Evolutionary conservation across 1,140 invertebrate species (phyloP).

Genomic region (Drosophila jambulina): DNA sequence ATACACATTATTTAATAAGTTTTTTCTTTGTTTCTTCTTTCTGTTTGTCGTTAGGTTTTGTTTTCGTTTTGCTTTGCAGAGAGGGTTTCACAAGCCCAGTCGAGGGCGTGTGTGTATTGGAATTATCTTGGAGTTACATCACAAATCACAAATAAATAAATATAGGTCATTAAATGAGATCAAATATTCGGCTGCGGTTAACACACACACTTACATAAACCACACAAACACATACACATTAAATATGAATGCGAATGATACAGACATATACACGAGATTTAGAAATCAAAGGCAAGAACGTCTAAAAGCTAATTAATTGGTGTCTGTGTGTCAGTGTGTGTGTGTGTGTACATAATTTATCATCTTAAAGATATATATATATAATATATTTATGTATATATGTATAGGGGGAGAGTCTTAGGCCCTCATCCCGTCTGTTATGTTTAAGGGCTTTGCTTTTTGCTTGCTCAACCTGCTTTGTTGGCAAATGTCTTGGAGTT

Average conservation of each 20-base stretch:
- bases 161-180: slow-evolving; percentile 72
- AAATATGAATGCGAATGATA: slow-evolving; percentile 26
- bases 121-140: slow-evolving; percentile 55
- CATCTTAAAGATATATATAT: slow-evolving; percentile 58
- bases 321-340: neutral
- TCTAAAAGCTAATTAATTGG: slow-evolving; percentile 43
- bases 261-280: neutral
- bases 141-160: slow-evolving; percentile 62
- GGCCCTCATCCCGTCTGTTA: slow-evolving; percentile 6
- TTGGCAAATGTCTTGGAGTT: slow-evolving; percentile 48
- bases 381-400: slow-evolving; percentile 14
- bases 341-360: slow-evolving; percentile 36
- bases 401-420: neutral
- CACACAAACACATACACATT: slow-evolving; percentile 10
- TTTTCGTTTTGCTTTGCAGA: slow-evolving; percentile 39
- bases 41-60: slow-evolving; percentile 18
- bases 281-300: slow-evolving; percentile 38
- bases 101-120: neutral
- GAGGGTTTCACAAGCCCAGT: slow-evolving; percentile 51
- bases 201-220: slow-evolving; percentile 10
- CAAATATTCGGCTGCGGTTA: slow-evolving; percentile 44
- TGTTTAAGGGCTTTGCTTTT: slow-evolving; percentile 29
- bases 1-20: neutral
- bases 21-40: neutral
- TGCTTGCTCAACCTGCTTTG: slow-evolving; percentile 14